Evolutionary conservation across 1,140 invertebrate species (phyloP), one percentile per base, ranked within the genome.

Genomic region (Rhopalosiphum padi): DNA sequence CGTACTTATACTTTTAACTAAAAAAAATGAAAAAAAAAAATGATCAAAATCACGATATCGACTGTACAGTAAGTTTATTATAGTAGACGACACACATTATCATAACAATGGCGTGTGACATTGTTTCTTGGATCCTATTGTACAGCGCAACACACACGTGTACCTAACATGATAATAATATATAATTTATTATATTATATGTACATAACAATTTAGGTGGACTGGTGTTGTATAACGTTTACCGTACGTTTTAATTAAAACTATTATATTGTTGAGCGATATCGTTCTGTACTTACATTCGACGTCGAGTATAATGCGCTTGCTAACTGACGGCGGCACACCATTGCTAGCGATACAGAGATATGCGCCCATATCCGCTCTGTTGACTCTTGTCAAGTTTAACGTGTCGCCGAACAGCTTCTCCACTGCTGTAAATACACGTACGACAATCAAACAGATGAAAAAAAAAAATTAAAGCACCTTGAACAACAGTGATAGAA

Each of bases 281-380:
- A 93, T 37, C 22, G 2, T 48, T 91, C 37, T 25, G 25, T 92
- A 86, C 95, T 95, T 93, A 95, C 95, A 95, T 94, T 95, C 94
- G 46, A 95, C 94, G 88, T 95, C 94, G 5, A 95, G 94, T 82
- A 94, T 95, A 77, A 95, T 95, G 55, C 95, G 96, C 96, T 98
- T 98, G 95, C 97, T 98, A 94, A 98, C 97, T 5, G 97, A 98
- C 30, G 98, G 98, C 30, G 98, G 98, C 21, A 98, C 97, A 48
- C 97, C 97, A 94, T 98, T 98, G 94, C 96, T 97, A n/a, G 98
- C 98, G 86, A 98, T 98, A 95, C 97, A 98, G 88, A 98, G 95
- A 95, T 98, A 98, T 93, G 97, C 97, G n/a, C 97, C 97, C 98
- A 98, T 98, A 95, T 98, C 97, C 91, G 97, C 97, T 91, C 98